phyloP scores from a whole-genome alignment of 2,113 vertebrate genomes.

The Taxidea taxus region DNA sequence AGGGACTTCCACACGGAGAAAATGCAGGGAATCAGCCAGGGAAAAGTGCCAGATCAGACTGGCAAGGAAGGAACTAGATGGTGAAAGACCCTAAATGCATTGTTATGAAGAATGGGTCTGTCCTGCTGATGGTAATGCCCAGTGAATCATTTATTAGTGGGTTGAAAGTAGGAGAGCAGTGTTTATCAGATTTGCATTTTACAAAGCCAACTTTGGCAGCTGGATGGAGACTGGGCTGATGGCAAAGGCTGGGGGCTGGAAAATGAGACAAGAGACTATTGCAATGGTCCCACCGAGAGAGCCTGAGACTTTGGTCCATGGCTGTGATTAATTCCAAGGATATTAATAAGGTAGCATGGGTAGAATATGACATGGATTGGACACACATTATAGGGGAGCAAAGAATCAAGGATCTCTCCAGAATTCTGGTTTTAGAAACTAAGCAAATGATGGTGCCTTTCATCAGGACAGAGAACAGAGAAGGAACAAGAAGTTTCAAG shows the following conservation, averaged over 20 bases:
- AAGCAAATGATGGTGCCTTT: not conserved
- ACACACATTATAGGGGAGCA: not conserved
- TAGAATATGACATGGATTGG: not conserved
- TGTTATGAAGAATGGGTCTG: not conserved
- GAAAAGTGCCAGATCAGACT: not conserved
- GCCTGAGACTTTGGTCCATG: not conserved
- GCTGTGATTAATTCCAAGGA: not conserved
- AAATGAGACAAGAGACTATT: not conserved
- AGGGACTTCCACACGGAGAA: not conserved
- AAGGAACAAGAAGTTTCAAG: not conserved
- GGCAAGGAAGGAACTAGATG: not conserved
- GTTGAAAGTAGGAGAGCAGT: not conserved
- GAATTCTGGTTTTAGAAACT: not conserved
- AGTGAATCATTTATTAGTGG: not conserved
- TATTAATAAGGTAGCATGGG: not conserved
- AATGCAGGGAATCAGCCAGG: not conserved
- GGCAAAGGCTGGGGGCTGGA: not conserved
- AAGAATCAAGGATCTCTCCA: not conserved
- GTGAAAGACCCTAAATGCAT: not conserved
- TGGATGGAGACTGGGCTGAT: not conserved
- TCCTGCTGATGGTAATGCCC: not conserved
- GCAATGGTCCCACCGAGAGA: not conserved
- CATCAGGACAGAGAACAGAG: not conserved
- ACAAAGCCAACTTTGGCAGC: not conserved
- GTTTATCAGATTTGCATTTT: not conserved